Base-by-base conservation (phyloP, 2,113 vertebrate genomes). In the Potamarius usumacintae region DNA sequence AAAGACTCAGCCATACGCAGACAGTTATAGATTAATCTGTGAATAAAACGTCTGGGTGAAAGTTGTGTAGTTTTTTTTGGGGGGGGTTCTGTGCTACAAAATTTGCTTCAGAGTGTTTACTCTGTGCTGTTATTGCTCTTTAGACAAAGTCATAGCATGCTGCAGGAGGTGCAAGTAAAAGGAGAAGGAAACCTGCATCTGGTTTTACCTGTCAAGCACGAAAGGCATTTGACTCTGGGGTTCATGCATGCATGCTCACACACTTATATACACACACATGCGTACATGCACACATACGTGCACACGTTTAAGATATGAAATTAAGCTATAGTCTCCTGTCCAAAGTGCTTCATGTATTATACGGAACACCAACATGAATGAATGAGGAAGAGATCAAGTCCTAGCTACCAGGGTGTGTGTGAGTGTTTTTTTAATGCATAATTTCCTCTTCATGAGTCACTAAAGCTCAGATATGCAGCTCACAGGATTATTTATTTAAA, bases 391-490 rank as follows among this genome's bases (percentile, higher is more conserved):
- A 15, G 3, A 22, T 22, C 10, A 15, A 63, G 18, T 9, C 48
- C 34, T 82, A 22, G 30, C 55, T 18, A 20, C 20, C 6, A 34
- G 53, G 53, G 15, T 10, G 15, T 34, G 8, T 55, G 1, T 15
- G 9, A 48, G 30, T 5, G 7, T 72, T 72, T 58, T 78, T 85
- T 76, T 42, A 52, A 53, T 25, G 10, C 12, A 1, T 48, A 17
- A n/a, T 80, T 80, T 86, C 60, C 62, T 80, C 62, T 48, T 67
- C 25, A 86, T 69, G 50, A 22, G 62, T 55, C 50, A 69, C 12
- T 67, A 17, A 78, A 42, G 60, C 72, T 77, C 48, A 53, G 42
- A 34, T 65, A 79, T 65, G 4, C 25, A 67, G 25, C 27, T 12
- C 25, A 10, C 25, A n/a, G 25, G 4, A 62, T 62, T 62, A 20